A percentile compares a stretch with the other conserved stretches of the same genome.
phyloP scores from a whole-genome alignment of 2,113 vertebrate genomes.

The Sminthopsis crassicaudata region DNA sequence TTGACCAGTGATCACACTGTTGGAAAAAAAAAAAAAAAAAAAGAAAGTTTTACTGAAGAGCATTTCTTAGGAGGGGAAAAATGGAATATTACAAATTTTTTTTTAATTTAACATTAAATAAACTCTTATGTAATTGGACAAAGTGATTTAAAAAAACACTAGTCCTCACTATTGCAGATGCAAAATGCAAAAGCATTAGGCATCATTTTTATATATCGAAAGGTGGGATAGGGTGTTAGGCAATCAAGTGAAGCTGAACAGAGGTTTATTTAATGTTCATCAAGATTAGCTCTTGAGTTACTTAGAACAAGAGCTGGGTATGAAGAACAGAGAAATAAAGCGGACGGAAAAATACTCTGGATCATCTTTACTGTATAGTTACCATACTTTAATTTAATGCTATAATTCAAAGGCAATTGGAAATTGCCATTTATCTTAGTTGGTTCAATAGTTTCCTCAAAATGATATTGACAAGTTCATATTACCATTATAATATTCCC shows the following conservation, averaged over 20 bases:
- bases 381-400: constrained; percentile 37
- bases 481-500: background rate
- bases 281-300: constrained; percentile 2
- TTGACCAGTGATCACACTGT: constrained; percentile 43
- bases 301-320: constrained; percentile 15
- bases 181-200: background rate
- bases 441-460: constrained; percentile 2
- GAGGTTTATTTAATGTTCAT: background rate
- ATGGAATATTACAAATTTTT: background rate
- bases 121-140: background rate
- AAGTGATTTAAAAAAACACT: background rate
- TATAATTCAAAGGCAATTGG: constrained; percentile 13
- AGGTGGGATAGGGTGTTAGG: background rate
- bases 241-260: background rate
- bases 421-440: constrained; percentile 1
- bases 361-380: background rate
- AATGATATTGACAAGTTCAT: background rate
- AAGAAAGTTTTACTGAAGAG: background rate
- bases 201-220: background rate
- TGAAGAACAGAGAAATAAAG: constrained; percentile 25
- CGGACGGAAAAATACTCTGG: background rate
- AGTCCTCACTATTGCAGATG: constrained; percentile 1
- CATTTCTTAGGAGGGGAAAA: constrained; percentile 11
- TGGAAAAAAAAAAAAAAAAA: no score
- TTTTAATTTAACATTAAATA: background rate